phyloP scores from a whole-genome alignment of 1,140 invertebrate species.

The Bombyx mori region ASM3026992v2 NC_085114.1:12234501-12235000 shows the following conservation, averaged over 20 bases:
- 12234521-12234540: too few relatives aligned
- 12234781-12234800: slow-evolving; percentile 4
- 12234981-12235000: too few relatives aligned
- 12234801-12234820: slow-evolving; percentile 19
- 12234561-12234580: too few relatives aligned
- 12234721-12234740: slow-evolving; percentile 28
- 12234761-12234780: slow-evolving; percentile 32
- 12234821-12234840: slow-evolving; percentile 28
- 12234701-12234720: background rate
- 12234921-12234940: background rate
- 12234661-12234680: background rate
- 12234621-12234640: slow-evolving; percentile 1
- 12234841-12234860: slow-evolving; percentile 9
- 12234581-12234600: background rate
- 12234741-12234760: slow-evolving; percentile 50
- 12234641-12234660: slow-evolving; percentile 1
- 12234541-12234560: too few relatives aligned
- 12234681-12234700: slow-evolving; percentile 6
- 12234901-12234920: slow-evolving; percentile 22
- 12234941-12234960: slow-evolving; percentile 1
- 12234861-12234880: slow-evolving; percentile 21
- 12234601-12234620: slow-evolving; percentile 11
- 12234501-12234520: too few relatives aligned
- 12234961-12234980: slow-evolving; percentile 1
- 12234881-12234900: slow-evolving; percentile 29